Conservation (phyloP, 2,113 vertebrate genomes). For the Leptodactylus fuscus region DNA sequence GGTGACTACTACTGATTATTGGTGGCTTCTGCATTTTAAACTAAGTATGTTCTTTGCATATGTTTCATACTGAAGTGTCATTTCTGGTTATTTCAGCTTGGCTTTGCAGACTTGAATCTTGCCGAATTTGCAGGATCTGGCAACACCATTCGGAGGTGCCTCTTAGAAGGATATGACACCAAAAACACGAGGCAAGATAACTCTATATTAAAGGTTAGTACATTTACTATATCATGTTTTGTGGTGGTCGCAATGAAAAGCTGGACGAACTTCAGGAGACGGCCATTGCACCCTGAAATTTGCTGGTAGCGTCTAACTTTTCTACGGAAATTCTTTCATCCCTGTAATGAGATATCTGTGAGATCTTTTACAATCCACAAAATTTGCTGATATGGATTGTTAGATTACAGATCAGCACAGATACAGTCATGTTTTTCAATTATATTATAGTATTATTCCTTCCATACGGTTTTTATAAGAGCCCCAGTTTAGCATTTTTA, state of each 20-base stretch:
- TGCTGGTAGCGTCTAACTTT: background rate
- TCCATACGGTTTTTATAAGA: no score
- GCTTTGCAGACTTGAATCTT: constrained; percentile 96
- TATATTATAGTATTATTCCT: no score
- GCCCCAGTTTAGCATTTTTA: no score
- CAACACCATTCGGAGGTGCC: constrained; percentile 87
- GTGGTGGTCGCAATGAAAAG: background rate
- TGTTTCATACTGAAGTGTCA: no score
- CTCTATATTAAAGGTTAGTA: constrained; percentile 94
- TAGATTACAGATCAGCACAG: no score
- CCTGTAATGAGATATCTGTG: background rate
- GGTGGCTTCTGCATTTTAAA: no score
- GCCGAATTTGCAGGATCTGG: constrained; percentile 96
- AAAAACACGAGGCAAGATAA: constrained; percentile 97
- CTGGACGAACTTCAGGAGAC: background rate
- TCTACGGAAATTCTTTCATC: background rate
- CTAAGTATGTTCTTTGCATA: no score
- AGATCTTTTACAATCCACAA: no score
- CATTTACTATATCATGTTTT: background rate
- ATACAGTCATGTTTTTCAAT: no score
- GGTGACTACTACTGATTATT: no score
- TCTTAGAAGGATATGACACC: constrained; percentile 96
- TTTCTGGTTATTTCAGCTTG: constrained; percentile 79
- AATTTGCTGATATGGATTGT: no score
- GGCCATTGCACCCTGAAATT: background rate